These are phyloP conservation scores for Nomia melanderi DNA, from an alignment of 1,140 invertebrate genomes.

Conservation along the genomic window DNA sequence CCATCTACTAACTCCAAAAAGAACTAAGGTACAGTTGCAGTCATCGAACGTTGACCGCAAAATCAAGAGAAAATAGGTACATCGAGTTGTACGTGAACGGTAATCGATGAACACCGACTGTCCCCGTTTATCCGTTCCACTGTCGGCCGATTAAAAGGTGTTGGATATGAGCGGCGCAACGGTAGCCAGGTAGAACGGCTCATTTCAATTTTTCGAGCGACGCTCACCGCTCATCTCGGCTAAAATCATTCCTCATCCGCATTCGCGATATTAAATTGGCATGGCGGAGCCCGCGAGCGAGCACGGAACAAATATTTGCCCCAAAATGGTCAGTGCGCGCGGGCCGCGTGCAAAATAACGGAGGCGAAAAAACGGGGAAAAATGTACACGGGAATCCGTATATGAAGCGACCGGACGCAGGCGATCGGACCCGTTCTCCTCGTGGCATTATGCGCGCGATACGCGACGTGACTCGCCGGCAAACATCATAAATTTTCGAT, in stretches of 20 bases:
- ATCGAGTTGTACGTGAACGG: background rate
- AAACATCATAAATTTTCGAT: slow-evolving; percentile 67
- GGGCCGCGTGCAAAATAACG: slow-evolving; percentile 61
- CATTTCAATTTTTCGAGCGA: slow-evolving; percentile 27
- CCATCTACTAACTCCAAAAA: no score
- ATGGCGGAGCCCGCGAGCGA: slow-evolving; percentile 59
- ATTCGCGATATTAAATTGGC: slow-evolving; percentile 66
- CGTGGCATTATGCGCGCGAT: slow-evolving; percentile 63
- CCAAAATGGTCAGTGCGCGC: slow-evolving; percentile 55
- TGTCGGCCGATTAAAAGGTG: background rate
- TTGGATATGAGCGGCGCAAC: background rate
- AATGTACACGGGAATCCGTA: slow-evolving; percentile 60
- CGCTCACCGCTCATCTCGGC: slow-evolving; percentile 22
- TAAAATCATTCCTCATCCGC: slow-evolving; percentile 58
- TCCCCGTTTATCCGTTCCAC: no score
- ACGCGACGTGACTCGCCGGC: slow-evolving; percentile 50
- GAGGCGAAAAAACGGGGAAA: slow-evolving; percentile 53
- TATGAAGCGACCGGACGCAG: slow-evolving; percentile 46
- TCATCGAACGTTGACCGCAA: no score
- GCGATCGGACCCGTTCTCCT: slow-evolving; percentile 38
- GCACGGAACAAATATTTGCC: slow-evolving; percentile 63
- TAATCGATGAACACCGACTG: background rate
- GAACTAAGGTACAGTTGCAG: no score
- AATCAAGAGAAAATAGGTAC: background rate
- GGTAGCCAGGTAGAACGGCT: background rate